Conservation (phyloP, 2,888 invertebrate species). For the Asteroscopus sphinx region DNA sequence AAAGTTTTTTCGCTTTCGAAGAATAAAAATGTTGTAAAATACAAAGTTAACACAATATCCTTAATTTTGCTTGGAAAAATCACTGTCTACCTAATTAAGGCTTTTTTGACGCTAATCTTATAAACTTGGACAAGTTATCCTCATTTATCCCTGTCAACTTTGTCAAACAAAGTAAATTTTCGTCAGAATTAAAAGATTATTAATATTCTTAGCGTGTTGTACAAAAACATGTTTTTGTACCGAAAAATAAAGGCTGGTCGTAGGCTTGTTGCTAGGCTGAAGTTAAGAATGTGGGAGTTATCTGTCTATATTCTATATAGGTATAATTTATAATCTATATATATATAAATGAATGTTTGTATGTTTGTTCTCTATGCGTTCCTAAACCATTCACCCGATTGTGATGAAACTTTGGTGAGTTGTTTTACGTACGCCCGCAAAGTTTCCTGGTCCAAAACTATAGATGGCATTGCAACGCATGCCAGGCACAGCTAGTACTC, state of each 20-base stretch:
- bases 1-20: background rate
- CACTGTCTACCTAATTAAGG: constrained; percentile 40
- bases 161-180: constrained; percentile 25
- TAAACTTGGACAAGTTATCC: constrained; percentile 36
- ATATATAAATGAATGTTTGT: too few relatives aligned
- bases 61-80: constrained; percentile 28
- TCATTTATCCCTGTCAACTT: constrained; percentile 38
- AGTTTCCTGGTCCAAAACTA: too few relatives aligned
- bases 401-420: too few relatives aligned
- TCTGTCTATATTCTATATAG: too few relatives aligned
- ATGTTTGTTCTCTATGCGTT: too few relatives aligned
- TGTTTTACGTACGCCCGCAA: too few relatives aligned
- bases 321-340: too few relatives aligned
- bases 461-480: too few relatives aligned
- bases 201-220: constrained; percentile 1
- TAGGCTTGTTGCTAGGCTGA: background rate
- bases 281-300: background rate
- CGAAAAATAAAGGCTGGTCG: background rate
- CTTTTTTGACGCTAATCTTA: constrained; percentile 49
- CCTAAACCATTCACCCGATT: too few relatives aligned
- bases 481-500: too few relatives aligned
- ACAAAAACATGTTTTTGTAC: constrained; percentile 4
- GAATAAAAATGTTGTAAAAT: constrained; percentile 10
- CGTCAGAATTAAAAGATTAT: background rate
- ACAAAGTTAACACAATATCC: constrained; percentile 19